These are phyloP conservation scores for Lithophane ornitopus DNA, from an alignment of 2,888 invertebrate species.

Conservation along the genomic window DNA sequence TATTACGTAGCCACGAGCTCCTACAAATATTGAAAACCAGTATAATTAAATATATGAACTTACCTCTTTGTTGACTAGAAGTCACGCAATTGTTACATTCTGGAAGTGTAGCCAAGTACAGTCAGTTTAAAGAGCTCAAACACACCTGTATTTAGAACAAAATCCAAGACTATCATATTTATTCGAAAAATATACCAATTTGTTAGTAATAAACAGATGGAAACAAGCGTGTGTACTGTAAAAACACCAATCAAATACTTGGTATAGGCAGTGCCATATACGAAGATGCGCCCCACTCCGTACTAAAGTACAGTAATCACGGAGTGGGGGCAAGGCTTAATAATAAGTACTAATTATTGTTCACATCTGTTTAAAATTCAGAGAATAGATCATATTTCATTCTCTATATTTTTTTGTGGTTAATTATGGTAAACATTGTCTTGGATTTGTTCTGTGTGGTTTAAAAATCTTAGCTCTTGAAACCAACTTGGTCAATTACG, in stretches of 20 bases:
- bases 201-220: conserved; percentile 15
- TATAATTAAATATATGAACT: conserved; percentile 57
- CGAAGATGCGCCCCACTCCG: too few species aligned
- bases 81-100: conserved; percentile 60
- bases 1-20: too few species aligned
- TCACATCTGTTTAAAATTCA: conserved; percentile 16
- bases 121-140: conserved; percentile 75
- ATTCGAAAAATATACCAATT: conserved; percentile 14
- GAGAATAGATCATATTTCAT: conserved; percentile 11
- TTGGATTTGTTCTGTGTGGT: conserved; percentile 72
- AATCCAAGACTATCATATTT: conserved; percentile 79
- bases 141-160: conserved; percentile 82
- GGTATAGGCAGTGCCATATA: too few species aligned
- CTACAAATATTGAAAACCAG: neutral
- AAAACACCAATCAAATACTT: neutral
- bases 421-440: conserved; percentile 51
- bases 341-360: conserved; percentile 14
- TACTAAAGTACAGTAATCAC: too few species aligned
- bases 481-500: conserved; percentile 60
- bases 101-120: conserved; percentile 80
- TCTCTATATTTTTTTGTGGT: neutral
- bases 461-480: conserved; percentile 60
- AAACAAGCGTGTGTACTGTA: conserved; percentile 9
- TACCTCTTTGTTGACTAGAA: conserved; percentile 59
- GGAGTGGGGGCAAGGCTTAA: neutral